phyloP scores from a whole-genome alignment of 2,888 invertebrate species.

The Leucoma salicis region DNA sequence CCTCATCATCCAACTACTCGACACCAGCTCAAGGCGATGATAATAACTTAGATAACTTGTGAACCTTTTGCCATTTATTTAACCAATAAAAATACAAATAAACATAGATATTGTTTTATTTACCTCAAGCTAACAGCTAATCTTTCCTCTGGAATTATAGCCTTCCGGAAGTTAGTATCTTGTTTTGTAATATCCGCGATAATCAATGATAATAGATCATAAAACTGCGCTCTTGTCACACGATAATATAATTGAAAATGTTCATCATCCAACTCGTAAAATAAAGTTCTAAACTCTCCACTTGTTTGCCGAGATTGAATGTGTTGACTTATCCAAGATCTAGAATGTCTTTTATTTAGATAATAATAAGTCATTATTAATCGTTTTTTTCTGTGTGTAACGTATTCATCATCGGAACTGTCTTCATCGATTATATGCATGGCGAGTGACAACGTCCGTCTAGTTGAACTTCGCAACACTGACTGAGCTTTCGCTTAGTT shows the following conservation, averaged over 20 bases:
- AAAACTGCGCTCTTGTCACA: conserved; percentile 12
- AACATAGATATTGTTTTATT: conserved; percentile 10
- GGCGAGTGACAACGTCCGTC: conserved; percentile 13
- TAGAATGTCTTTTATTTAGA: conserved; percentile 8
- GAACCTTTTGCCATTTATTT: conserved; percentile 19
- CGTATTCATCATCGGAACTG: conserved; percentile 4
- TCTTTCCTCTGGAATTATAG: conserved; percentile 17
- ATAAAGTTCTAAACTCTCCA: conserved; percentile 15
- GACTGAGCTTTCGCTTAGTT: conserved; percentile 26
- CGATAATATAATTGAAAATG: conserved; percentile 14
- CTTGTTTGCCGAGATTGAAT: conserved; percentile 11
- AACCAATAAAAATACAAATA: conserved; percentile 14
- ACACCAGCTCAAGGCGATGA: conserved; percentile 17
- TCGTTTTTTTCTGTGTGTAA: conserved; percentile 9
- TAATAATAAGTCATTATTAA: conserved; percentile 11
- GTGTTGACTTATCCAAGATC: conserved; percentile 10
- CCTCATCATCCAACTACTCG: conserved; percentile 16
- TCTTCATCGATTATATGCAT: not conserved
- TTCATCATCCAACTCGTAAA: conserved; percentile 15
- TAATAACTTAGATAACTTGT: conserved; percentile 15
- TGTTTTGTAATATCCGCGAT: conserved; percentile 11
- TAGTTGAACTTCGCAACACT: conserved; percentile 22
- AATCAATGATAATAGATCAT: conserved; percentile 22
- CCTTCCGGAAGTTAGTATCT: conserved; percentile 13
- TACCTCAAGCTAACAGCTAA: conserved; percentile 20